Percentiles rank a stretch among this genome's conserved stretches.
These are phyloP conservation scores for Nemapogon koenigi DNA, from an alignment of 2,888 invertebrate genomes.

Conservation along the genomic window DNA sequence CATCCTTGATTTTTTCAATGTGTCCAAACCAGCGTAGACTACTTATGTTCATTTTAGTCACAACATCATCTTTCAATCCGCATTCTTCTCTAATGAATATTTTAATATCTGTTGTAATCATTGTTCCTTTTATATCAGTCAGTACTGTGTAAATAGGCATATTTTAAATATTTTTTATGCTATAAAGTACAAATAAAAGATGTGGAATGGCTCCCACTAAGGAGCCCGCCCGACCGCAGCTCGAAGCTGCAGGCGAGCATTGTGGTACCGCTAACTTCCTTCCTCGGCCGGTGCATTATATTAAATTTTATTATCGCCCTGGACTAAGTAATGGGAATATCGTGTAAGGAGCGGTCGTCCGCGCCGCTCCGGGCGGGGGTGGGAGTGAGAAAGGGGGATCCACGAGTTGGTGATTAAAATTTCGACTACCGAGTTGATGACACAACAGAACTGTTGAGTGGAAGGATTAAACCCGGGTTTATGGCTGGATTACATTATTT, in stretches of 20 bases:
- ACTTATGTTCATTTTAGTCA: too few relatives aligned
- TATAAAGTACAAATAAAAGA: too few relatives aligned
- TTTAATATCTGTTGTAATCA: too few relatives aligned
- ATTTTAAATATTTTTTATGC: too few relatives aligned
- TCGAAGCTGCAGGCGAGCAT: conserved; percentile 8
- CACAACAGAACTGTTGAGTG: conserved; percentile 49
- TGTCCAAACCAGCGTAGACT: too few relatives aligned
- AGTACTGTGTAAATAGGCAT: too few relatives aligned
- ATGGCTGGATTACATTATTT: conserved; percentile 57
- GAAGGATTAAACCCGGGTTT: conserved; percentile 57
- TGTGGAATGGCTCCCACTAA: too few relatives aligned
- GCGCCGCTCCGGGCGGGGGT: conserved; percentile 22
- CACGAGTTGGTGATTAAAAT: conserved; percentile 54
- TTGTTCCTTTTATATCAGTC: too few relatives aligned
- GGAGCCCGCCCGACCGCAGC: conserved; percentile 7
- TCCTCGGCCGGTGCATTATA: conserved; percentile 40
- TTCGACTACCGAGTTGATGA: conserved; percentile 58
- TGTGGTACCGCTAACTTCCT: conserved; percentile 36
- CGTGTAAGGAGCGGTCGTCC: conserved; percentile 63
- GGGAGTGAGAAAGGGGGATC: conserved; percentile 25
- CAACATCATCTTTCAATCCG: too few relatives aligned
- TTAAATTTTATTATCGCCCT: conserved; percentile 65
- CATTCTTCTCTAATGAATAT: too few relatives aligned
- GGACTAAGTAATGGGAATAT: conserved; percentile 67
- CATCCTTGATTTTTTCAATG: too few relatives aligned